A percentile compares a stretch with the other conserved stretches of the same genome.
phyloP scores from a whole-genome alignment of 1,140 invertebrate genomes.

The Bombus turneri region DNA sequence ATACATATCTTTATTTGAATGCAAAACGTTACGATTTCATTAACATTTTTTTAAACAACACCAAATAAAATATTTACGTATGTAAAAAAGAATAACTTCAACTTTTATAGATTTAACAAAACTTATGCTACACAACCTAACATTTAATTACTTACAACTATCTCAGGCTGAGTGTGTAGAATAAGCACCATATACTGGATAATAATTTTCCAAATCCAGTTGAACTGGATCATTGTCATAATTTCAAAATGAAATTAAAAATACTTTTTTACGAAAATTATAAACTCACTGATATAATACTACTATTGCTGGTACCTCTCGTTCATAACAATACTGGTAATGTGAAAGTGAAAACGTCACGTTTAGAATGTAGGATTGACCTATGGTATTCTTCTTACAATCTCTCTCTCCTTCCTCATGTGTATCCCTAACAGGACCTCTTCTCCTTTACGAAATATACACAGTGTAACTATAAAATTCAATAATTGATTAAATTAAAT shows the following conservation, averaged over 20 bases:
- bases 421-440: not conserved
- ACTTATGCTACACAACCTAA: not conserved
- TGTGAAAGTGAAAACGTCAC: not conserved
- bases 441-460: not conserved
- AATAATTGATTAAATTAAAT: no score
- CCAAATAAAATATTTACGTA: not conserved
- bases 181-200: not conserved
- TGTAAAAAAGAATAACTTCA: not conserved
- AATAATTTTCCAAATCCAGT: not conserved
- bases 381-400: not conserved
- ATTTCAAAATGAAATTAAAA: not conserved
- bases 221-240: not conserved
- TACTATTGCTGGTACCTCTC: not conserved
- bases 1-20: not conserved
- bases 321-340: not conserved
- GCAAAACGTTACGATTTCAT: not conserved
- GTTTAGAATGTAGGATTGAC: constrained; percentile 6
- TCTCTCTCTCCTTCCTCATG: no score
- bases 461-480: not conserved
- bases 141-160: constrained; percentile 17
- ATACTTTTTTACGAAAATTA: not conserved
- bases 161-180: not conserved
- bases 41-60: not conserved
- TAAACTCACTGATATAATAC: not conserved
- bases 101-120: not conserved